phyloP scores from a whole-genome alignment of 2,113 vertebrate genomes.

The Hippocampus abdominalis region DNA sequence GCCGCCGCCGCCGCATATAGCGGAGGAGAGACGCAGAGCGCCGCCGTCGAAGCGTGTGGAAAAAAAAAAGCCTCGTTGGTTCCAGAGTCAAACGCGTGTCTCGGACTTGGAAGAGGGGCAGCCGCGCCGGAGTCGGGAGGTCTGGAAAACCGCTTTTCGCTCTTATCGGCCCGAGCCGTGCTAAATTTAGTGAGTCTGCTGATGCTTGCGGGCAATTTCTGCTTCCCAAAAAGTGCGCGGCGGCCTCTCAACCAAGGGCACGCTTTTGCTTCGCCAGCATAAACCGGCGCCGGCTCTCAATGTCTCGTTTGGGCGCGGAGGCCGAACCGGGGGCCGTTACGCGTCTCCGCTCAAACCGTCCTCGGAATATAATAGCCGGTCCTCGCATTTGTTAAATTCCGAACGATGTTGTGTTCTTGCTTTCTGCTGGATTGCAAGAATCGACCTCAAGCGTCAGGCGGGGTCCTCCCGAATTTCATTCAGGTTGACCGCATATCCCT shows the following conservation, averaged over 20 bases:
- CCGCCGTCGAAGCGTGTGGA: constrained; percentile 37
- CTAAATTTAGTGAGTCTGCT: constrained; percentile 58
- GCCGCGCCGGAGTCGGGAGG: constrained; percentile 5
- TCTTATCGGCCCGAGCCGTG: constrained; percentile 33
- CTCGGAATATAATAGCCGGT: constrained; percentile 31
- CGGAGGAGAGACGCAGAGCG: constrained; percentile 58
- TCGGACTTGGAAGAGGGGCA: background rate
- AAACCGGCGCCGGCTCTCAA: constrained; percentile 1
- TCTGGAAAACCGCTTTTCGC: constrained; percentile 40
- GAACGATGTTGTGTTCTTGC: constrained; percentile 18
- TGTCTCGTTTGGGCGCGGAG: constrained; percentile 6
- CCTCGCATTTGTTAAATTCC: constrained; percentile 32
- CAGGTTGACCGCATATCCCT: too few relatives aligned
- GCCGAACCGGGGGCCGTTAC: constrained; percentile 14
- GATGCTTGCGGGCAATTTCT: constrained; percentile 49
- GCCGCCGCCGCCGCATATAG: constrained; percentile 17
- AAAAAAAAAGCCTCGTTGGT: constrained; percentile 23
- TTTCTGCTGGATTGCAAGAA: constrained; percentile 36
- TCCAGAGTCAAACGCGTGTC: background rate
- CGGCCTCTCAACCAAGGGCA: constrained; percentile 17
- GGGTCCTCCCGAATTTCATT: background rate
- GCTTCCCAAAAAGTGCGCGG: constrained; percentile 22
- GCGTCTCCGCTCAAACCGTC: too few relatives aligned
- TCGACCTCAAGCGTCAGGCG: constrained; percentile 26
- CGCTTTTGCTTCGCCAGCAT: background rate